A percentile compares a stretch with the other conserved stretches of the same genome.
Conservation (phyloP, 92 coral and sea anemone species). For the Epizoanthus scotinus region DNA sequence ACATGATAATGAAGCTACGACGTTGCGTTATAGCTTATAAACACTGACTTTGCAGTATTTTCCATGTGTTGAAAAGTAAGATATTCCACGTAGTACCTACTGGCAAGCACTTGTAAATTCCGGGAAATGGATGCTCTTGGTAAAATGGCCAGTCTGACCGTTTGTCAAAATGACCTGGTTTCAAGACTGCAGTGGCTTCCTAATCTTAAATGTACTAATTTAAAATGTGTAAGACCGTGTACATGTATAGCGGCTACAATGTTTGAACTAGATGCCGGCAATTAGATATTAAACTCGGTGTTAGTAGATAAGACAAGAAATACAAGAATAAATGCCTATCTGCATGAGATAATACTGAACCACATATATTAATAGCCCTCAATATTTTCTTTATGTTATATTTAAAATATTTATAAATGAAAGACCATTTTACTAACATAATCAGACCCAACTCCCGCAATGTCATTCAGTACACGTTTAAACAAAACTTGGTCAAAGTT, state of each 20-base stretch:
- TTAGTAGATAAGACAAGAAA: too few relatives aligned
- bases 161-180: slow-evolving; percentile 1
- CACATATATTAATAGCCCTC: too few relatives aligned
- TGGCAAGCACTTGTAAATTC: slow-evolving; percentile 19
- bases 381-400: neutral
- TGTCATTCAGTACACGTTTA: neutral
- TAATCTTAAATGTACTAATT: neutral
- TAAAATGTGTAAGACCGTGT: neutral
- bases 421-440: neutral
- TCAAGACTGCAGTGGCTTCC: neutral
- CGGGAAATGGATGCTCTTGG: slow-evolving; percentile 19
- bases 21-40: too few relatives aligned
- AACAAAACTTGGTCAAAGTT: neutral
- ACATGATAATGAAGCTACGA: too few relatives aligned
- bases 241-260: neutral
- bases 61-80: neutral
- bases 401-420: neutral
- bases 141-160: neutral
- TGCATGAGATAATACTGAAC: too few relatives aligned
- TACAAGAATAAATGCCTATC: too few relatives aligned
- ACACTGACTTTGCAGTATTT: too few relatives aligned
- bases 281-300: too few relatives aligned
- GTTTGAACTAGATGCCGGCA: too few relatives aligned
- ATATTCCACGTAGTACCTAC: neutral
- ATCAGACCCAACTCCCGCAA: neutral